Evolutionary conservation across 2,888 invertebrate genomes (phyloP).

Genomic region (Rhyacophila evoluta): DNA sequence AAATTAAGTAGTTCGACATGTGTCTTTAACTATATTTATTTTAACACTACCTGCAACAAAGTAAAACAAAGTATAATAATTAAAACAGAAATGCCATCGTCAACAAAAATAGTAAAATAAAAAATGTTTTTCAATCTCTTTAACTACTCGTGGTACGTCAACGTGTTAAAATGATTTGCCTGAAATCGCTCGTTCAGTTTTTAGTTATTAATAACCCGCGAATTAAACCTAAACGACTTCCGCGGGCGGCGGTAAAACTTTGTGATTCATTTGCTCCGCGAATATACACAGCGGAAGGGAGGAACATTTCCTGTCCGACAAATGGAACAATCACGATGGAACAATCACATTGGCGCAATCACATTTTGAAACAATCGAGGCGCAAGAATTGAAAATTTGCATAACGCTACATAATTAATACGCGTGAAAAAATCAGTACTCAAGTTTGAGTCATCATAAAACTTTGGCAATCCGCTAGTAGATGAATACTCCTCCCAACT

Average conservation of each 20-base stretch:
- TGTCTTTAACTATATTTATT: too few relatives aligned
- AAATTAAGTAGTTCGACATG: too few relatives aligned
- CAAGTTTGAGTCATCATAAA: too few relatives aligned
- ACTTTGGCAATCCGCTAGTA: too few relatives aligned
- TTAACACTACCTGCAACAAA: too few relatives aligned
- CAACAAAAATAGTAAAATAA: too few relatives aligned
- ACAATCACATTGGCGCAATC: not conserved
- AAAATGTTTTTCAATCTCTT: too few relatives aligned
- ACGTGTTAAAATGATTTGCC: not conserved
- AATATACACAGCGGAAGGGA: not conserved
- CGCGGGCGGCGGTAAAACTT: constrained; percentile 4
- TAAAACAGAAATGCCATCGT: too few relatives aligned
- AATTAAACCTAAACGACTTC: not conserved
- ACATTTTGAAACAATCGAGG: not conserved
- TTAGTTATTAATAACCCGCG: constrained; percentile 14
- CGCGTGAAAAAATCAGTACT: not conserved
- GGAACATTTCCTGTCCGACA: constrained; percentile 7
- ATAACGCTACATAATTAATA: not conserved
- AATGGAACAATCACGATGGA: not conserved
- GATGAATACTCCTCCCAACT: too few relatives aligned
- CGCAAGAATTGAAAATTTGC: not conserved
- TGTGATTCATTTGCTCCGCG: not conserved
- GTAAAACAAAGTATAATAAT: too few relatives aligned
- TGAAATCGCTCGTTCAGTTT: not conserved
- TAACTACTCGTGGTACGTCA: not conserved